Evolutionary conservation across 1,140 invertebrate genomes (phyloP), one percentile per base, ranked within the genome.

Genomic region (Achatina immaculata): DNA sequence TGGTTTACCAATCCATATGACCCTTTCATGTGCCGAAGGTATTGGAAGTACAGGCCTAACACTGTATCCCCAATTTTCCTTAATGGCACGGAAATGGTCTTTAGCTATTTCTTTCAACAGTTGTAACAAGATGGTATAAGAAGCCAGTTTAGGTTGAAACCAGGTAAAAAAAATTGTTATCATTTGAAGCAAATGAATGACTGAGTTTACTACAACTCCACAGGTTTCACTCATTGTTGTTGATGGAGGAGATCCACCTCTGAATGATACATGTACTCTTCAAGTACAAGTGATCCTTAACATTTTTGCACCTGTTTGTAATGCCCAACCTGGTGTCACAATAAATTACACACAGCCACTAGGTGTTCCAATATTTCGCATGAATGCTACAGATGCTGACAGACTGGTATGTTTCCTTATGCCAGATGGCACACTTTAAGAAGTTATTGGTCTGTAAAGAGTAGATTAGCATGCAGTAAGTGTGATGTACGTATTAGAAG

Each of bases 221-320:
- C 68, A 80, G 87, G 40, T 89, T 24, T 73, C 79, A 43, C 81
- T 89, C 4, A 66, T 48, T 28, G 88, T 85, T 40, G 51, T 73
- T 73, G 88, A 89, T 84, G 83, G 82, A 19, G 86, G 86, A 16
- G 82, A 55, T 36, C 87, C 88, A 38, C 28, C 80, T 34, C 55
- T 80, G 40, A 74, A 65, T 28, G 78, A 81, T 38, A 82, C 75
- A 51, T 80, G 77, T 73, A 71, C 69, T 24, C 82, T 87, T 38
- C 72, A 80, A 38, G 72, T 88, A 2, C 72, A 78, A 14, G 80
- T 86, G 24, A 62, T 36, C 1, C 66, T 85, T 40, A 82, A 84
- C n/a, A 76, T 82, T 9, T 82, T 80, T 42, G 48, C 65, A 2
- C 82, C 86, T 21, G n/a, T 45, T 4, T 88, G 87, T 74, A 48